Base-by-base conservation (phyloP, 2,888 invertebrate species). In the Dolichomitus sp. region DNA sequence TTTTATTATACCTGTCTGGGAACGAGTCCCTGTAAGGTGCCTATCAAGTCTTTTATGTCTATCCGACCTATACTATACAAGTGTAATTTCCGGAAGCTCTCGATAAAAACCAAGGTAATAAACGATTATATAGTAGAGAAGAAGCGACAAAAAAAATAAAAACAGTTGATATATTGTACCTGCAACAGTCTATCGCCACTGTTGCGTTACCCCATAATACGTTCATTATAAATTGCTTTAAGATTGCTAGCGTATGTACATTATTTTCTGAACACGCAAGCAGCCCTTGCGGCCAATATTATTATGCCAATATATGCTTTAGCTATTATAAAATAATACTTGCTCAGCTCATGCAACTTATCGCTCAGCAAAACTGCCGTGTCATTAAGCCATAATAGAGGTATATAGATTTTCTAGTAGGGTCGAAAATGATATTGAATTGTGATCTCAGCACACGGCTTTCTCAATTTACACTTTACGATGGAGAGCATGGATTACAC, bases 51-150 rank as follows among this genome's bases (percentile, higher is more conserved):
- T 33, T 52, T 52, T 37, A 68, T 27, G 68, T 37, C 12, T 9
- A 33, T 33, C 19, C 9, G 17, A 45, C 57, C 42, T 42, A 57
- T 27, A 12, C 42, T 57, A 30, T 17, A 30, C 2, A 27, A n/a
- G 9, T 54, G 27, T 19, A 6, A 23, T 45, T 57, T 11, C n/a
- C 9, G 33, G 17, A 37, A 42, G 17, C 48, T 30, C 37, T 59
- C 48, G 23, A 66, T 45, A 37, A 66, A 59, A 61, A 66, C 30
- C 45, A 37, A 7, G 14, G 54, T 42, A 75, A 68, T 42, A 30
- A 33, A 66, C 7, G 30, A 59, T 27, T 6, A 14, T 27, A 12
- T 73, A 27, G 57, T 57, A 61, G 63, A 75, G 75, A 33, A 59
- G 11, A 11, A 33, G 42, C 33, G 11, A 6, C 27, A 63, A 42